Percentiles rank a stretch among this genome's conserved stretches.
Conservation (phyloP, 2,797 vertebrate genomes). For the Aulostomus chinensis region DNA sequence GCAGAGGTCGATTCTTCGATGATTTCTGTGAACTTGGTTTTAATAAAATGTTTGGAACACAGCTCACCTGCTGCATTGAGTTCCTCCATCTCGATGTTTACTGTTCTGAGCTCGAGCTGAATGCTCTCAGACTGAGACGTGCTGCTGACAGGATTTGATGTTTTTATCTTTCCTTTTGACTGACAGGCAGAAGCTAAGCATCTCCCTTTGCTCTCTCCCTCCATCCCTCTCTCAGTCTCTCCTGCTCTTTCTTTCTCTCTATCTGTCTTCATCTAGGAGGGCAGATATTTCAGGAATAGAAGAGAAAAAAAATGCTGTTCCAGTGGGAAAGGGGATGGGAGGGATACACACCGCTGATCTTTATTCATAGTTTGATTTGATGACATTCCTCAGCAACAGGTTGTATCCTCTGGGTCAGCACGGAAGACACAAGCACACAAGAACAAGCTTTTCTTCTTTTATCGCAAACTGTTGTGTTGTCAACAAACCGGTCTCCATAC, state of each 20-base stretch:
- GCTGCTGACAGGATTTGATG: constrained; percentile 39
- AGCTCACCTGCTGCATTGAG: background rate
- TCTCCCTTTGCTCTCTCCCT: constrained; percentile 29
- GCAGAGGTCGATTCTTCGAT: no score
- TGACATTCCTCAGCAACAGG: constrained; percentile 23
- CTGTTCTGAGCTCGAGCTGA: constrained; percentile 15
- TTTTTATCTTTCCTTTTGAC: constrained; percentile 41
- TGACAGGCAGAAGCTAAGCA: constrained; percentile 33
- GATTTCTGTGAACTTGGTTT: no score
- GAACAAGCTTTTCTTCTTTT: background rate
- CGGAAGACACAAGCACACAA: background rate
- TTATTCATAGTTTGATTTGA: constrained; percentile 62
- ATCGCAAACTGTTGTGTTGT: no score
- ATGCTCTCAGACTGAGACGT: constrained; percentile 13
- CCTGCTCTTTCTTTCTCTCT: constrained; percentile 12
- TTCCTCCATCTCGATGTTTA: background rate
- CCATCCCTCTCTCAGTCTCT: background rate
- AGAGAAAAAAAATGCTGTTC: constrained; percentile 34
- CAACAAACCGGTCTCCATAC: no score
- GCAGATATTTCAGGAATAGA: constrained; percentile 46
- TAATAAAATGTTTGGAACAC: no score
- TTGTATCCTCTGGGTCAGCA: constrained; percentile 36
- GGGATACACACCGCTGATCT: constrained; percentile 49
- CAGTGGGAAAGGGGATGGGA: background rate
- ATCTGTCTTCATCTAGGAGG: constrained; percentile 37